Conservation (phyloP, 2,888 invertebrate genomes). For the Spialia ferax region DNA sequence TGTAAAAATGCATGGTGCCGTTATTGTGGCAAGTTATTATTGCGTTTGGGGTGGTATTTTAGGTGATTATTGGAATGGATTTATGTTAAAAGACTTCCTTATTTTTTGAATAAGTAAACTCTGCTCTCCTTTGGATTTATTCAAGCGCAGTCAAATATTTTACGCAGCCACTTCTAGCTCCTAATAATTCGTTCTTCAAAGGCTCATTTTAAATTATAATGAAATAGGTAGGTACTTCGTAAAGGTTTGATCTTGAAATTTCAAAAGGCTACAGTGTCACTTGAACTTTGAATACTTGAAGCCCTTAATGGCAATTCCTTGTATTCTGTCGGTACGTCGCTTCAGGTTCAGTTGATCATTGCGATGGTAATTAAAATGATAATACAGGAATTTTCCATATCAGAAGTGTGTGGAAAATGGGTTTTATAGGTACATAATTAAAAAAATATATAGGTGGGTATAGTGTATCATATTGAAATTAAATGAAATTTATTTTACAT, state of each 20-base stretch:
- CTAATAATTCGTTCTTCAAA: slow-evolving; percentile 17
- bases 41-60: too few relatives aligned
- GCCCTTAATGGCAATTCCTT: slow-evolving; percentile 26
- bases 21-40: too few relatives aligned
- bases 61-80: too few relatives aligned
- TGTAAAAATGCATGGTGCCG: too few relatives aligned
- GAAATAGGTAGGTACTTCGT: slow-evolving; percentile 20
- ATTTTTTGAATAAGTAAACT: background rate
- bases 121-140: background rate
- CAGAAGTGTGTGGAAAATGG: background rate
- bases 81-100: too few relatives aligned
- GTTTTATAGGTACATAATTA: too few relatives aligned
- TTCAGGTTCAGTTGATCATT: slow-evolving; percentile 10
- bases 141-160: background rate
- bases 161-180: slow-evolving; percentile 1
- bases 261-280: slow-evolving; percentile 5
- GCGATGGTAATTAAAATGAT: background rate
- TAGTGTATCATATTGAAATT: too few relatives aligned
- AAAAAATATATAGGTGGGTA: too few relatives aligned
- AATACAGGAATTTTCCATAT: background rate
- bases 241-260: slow-evolving; percentile 20
- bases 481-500: too few relatives aligned
- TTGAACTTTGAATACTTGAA: slow-evolving; percentile 13
- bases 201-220: slow-evolving; percentile 26
- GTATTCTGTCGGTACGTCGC: background rate